phyloP scores from a whole-genome alignment of 2,797 vertebrate genomes.

The Coreius guichenoti region DNA sequence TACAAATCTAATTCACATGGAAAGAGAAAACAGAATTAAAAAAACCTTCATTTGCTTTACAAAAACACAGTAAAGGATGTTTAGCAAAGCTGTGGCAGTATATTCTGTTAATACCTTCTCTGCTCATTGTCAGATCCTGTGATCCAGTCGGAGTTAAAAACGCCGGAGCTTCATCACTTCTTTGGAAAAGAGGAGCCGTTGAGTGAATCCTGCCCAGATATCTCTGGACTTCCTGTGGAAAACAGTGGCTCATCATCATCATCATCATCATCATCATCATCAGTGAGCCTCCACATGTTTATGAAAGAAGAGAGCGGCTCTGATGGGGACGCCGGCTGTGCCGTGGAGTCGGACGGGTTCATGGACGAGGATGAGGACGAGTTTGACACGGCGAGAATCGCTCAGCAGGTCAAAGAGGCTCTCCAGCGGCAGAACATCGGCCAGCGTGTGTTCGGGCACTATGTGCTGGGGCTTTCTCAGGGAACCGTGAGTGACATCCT shows the following conservation, averaged over 20 bases:
- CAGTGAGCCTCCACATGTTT: background rate
- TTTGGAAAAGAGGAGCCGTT: background rate
- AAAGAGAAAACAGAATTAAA: too few species aligned
- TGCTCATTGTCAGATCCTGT: conserved; percentile 11
- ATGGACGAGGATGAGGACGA: conserved; percentile 83
- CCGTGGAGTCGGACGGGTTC: conserved; percentile 52
- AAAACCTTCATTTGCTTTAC: background rate
- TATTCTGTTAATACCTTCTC: background rate
- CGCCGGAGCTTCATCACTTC: background rate
- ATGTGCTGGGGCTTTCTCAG: conserved; percentile 93
- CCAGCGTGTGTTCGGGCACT: conserved; percentile 94
- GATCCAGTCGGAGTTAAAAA: conserved; percentile 33
- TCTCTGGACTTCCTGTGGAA: background rate
- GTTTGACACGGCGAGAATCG: conserved; percentile 90
- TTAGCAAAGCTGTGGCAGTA: background rate
- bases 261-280: conserved; percentile 5
- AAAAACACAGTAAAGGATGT: background rate
- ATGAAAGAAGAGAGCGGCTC: background rate
- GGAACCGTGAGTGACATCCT: conserved; percentile 97
- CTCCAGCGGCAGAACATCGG: conserved; percentile 96
- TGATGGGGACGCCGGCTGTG: conserved; percentile 43
- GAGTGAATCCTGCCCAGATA: background rate
- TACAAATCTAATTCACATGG: background rate
- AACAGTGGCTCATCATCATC: background rate
- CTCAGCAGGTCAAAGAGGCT: conserved; percentile 95